Evolutionary conservation across 23 tunicate genomes (phyloP).

Genomic region (Halocynthia aurantium): DNA sequence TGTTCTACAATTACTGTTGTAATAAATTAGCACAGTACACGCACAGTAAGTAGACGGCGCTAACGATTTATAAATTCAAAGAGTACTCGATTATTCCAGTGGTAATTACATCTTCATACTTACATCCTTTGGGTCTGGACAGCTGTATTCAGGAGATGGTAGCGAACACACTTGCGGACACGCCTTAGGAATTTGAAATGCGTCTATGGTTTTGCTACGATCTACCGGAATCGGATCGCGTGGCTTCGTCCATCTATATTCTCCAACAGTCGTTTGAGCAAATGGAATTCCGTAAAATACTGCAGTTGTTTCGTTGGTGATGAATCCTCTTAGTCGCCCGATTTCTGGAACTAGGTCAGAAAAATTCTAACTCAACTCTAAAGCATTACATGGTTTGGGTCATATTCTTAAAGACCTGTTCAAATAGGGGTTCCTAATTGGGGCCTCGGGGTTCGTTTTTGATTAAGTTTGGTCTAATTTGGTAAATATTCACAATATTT

Average conservation of each 20-base stretch:
- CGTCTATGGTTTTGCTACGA: not conserved
- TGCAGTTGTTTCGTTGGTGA: conserved; percentile 8
- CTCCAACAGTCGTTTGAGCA: not conserved
- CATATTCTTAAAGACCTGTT: too few species aligned
- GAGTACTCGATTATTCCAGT: too few species aligned
- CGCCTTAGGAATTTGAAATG: conserved; percentile 12
- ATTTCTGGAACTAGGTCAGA: not conserved
- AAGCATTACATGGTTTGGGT: too few species aligned
- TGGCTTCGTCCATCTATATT: conserved; percentile 3
- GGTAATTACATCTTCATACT: conserved; percentile 23
- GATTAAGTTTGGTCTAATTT: too few species aligned
- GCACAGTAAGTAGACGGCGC: too few species aligned
- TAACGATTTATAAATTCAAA: too few species aligned
- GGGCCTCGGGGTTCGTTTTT: too few species aligned
- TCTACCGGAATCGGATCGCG: conserved; percentile 8
- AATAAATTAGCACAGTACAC: too few species aligned
- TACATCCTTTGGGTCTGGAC: conserved; percentile 21
- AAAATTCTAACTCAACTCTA: not conserved
- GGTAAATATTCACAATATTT: not conserved
- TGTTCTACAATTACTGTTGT: too few species aligned
- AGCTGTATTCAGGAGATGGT: conserved; percentile 68
- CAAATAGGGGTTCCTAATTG: too few species aligned
- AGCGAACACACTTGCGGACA: conserved; percentile 65
- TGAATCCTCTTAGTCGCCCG: conserved; percentile 1
- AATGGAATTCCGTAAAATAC: conserved; percentile 12